Evolutionary conservation across 2,797 vertebrate genomes (phyloP).

Genomic region (Labroides dimidiatus): DNA sequence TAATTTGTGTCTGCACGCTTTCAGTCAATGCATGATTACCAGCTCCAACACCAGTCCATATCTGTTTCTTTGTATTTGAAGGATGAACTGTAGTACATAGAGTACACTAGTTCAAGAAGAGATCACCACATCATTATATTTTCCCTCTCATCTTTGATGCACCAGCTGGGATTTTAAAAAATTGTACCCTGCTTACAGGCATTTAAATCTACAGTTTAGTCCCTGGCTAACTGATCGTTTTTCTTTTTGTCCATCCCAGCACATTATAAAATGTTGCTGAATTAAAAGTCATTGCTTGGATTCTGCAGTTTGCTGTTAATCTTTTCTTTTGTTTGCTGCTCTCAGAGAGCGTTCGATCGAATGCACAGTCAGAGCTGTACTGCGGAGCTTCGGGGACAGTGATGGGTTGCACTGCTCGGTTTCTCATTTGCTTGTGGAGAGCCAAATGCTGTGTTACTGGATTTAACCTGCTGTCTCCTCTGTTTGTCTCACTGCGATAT

Average conservation of each 20-base stretch:
- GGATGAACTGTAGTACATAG: constrained; percentile 2
- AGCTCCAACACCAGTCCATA: constrained; percentile 7
- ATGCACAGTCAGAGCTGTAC: constrained; percentile 47
- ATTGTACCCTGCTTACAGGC: constrained; percentile 8
- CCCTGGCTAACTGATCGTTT: constrained; percentile 24
- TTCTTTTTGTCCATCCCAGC: constrained; percentile 24
- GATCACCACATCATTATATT: background rate
- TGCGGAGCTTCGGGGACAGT: constrained; percentile 69
- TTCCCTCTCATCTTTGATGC: constrained; percentile 19
- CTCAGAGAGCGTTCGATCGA: constrained; percentile 43
- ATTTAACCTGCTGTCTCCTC: constrained; percentile 70
- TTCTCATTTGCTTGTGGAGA: constrained; percentile 69
- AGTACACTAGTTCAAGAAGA: background rate
- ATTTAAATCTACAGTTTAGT: constrained; percentile 24
- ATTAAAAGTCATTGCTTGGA: constrained; percentile 38
- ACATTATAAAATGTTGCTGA: constrained; percentile 28
- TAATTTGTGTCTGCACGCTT: constrained; percentile 17
- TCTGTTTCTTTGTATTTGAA: background rate
- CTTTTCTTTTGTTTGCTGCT: constrained; percentile 49
- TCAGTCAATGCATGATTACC: constrained; percentile 5
- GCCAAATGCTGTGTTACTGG: constrained; percentile 50
- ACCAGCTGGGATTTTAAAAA: constrained; percentile 41
- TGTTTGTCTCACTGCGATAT: constrained; percentile 64
- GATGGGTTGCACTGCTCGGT: constrained; percentile 69
- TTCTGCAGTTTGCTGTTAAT: constrained; percentile 40